A percentile compares a stretch with the other conserved stretches of the same genome.
Conservation (phyloP, 2,888 invertebrate species). For the Drosophila macrospina region DNA sequence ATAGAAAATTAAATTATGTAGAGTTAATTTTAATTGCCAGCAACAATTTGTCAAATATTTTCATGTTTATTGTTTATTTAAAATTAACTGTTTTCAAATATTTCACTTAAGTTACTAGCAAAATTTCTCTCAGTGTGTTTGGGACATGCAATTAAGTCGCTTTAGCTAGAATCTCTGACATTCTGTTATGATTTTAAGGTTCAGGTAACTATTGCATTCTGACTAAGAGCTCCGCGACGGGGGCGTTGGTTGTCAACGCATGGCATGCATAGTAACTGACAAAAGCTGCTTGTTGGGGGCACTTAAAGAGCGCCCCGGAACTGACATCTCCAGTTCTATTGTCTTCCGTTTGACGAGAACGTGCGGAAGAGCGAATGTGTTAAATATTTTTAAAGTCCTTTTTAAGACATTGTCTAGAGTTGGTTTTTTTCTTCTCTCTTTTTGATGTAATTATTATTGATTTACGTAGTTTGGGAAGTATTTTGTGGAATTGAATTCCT, state of each 20-base stretch:
- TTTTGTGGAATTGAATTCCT: constrained; percentile 55
- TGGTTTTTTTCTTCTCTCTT: not conserved
- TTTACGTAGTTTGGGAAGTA: constrained; percentile 48
- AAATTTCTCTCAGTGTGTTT: constrained; percentile 32
- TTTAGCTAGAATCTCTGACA: constrained; percentile 46
- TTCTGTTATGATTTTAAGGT: constrained; percentile 29
- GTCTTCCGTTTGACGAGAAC: constrained; percentile 75
- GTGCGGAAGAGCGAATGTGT: constrained; percentile 78
- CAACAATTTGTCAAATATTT: no score
- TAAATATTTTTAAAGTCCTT: constrained; percentile 52
- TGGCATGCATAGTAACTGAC: constrained; percentile 49
- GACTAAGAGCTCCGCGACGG: not conserved
- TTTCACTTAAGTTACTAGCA: not conserved
- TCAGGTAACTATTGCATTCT: constrained; percentile 29
- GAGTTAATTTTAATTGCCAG: no score
- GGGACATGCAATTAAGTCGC: constrained; percentile 50
- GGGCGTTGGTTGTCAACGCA: constrained; percentile 23
- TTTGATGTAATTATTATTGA: constrained; percentile 35
- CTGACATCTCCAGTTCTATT: constrained; percentile 62
- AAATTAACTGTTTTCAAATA: not conserved
- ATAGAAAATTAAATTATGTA: no score
- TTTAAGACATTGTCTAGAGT: constrained; percentile 1
- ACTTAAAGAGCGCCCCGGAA: constrained; percentile 58
- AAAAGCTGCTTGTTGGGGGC: constrained; percentile 57
- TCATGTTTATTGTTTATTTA: not conserved